Evolutionary conservation across 1,140 invertebrate genomes (phyloP).

Genomic region (Adelges cooleyi): DNA sequence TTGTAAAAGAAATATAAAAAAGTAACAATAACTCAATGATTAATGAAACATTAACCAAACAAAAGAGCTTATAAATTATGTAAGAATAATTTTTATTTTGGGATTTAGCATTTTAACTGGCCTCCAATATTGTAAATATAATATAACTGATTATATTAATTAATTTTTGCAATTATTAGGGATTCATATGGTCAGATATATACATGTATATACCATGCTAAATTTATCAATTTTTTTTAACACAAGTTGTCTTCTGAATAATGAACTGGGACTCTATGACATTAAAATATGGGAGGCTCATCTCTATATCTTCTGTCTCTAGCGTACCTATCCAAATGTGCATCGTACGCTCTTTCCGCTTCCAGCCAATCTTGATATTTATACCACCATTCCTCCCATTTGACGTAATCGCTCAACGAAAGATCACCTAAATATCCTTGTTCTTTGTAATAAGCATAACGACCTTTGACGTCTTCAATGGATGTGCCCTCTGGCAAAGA

Average conservation of each 20-base stretch:
- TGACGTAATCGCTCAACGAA: conserved; percentile 68
- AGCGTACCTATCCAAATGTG: conserved; percentile 16
- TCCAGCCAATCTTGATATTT: conserved; percentile 84
- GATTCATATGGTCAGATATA: too few species aligned
- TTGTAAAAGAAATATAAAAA: neutral
- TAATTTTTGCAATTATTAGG: too few species aligned
- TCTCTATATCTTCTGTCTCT: conserved; percentile 48
- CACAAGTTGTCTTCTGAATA: neutral
- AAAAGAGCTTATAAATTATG: too few species aligned
- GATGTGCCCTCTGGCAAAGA: conserved; percentile 52
- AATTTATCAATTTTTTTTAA: neutral
- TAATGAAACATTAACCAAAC: too few species aligned
- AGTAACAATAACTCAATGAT: neutral
- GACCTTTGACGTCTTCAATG: conserved; percentile 72
- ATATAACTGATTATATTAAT: too few species aligned
- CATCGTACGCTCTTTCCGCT: conserved; percentile 47
- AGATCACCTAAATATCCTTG: conserved; percentile 67
- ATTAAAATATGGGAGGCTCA: conserved; percentile 20
- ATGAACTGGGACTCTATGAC: neutral
- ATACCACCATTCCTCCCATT: conserved; percentile 91
- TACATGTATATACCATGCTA: too few species aligned
- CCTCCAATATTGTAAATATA: too few species aligned
- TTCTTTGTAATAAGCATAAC: conserved; percentile 77
- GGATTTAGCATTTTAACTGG: too few species aligned
- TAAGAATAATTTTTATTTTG: too few species aligned